A percentile compares a stretch with the other conserved stretches of the same genome.
phyloP scores from a whole-genome alignment of 2,113 vertebrate genomes.

The Psittacara wagleri region DNA sequence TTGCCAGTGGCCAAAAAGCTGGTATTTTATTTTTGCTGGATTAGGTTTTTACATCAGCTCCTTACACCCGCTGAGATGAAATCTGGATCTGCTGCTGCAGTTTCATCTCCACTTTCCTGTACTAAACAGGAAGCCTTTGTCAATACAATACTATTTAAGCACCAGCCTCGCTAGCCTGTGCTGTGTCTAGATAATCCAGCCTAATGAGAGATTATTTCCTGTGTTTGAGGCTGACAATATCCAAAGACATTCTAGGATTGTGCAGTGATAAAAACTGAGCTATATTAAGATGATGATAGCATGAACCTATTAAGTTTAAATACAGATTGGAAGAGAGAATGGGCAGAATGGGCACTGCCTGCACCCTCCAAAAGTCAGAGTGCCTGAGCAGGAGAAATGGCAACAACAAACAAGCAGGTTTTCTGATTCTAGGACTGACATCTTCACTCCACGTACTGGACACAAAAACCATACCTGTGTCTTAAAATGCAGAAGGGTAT shows the following conservation, averaged over 20 bases:
- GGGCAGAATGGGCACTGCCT: not conserved
- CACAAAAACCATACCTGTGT: not conserved
- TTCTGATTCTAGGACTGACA: not conserved
- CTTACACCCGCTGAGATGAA: not conserved
- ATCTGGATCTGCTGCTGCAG: not conserved
- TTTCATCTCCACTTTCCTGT: not conserved
- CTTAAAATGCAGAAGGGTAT: not conserved
- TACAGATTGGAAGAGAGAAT: not conserved
- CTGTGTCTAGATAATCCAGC: slow-evolving; percentile 9
- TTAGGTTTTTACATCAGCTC: not conserved
- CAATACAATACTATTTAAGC: not conserved
- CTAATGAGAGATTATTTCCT: slow-evolving; percentile 25
- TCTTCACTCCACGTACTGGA: not conserved
- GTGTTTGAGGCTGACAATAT: slow-evolving; percentile 19
- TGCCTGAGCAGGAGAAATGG: not conserved
- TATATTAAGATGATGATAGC: fast-evolving
- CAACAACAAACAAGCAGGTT: not conserved
- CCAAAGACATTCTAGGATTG: not conserved
- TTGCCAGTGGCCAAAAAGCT: not conserved
- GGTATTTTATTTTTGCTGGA: not conserved
- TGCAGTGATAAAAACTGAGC: not conserved
- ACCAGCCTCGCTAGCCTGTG: not conserved
- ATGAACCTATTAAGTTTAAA: not conserved
- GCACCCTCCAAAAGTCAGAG: not conserved
- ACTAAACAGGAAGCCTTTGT: not conserved